These are phyloP conservation scores for Bujurquina vittata DNA, from an alignment of 2,113 vertebrate genomes.

Conservation along the genomic window DNA sequence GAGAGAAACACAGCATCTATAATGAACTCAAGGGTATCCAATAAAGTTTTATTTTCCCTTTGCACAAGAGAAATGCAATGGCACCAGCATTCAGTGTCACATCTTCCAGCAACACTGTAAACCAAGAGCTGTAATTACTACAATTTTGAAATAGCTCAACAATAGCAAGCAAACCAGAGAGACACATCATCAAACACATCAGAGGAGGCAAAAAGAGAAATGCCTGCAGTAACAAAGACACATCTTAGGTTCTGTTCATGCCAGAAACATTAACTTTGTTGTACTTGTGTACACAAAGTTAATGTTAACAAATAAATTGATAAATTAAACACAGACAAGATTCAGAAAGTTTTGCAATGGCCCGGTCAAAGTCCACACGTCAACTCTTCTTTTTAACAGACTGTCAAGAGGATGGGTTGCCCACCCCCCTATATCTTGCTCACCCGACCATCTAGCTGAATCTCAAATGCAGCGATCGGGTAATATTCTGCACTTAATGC, in stretches of 20 bases:
- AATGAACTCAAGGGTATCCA: constrained; percentile 85
- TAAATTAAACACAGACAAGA: not conserved
- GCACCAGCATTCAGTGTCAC: not conserved
- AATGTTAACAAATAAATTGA: not conserved
- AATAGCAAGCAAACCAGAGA: constrained; percentile 25
- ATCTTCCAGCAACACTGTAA: constrained; percentile 3
- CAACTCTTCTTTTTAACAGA: constrained; percentile 40
- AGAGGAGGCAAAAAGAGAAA: constrained; percentile 25
- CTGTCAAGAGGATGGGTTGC: constrained; percentile 42
- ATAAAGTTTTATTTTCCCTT: constrained; percentile 80
- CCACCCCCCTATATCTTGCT: constrained; percentile 53
- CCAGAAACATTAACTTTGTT: not conserved
- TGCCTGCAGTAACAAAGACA: not conserved
- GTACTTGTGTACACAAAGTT: not conserved
- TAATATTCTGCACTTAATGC: constrained; percentile 77
- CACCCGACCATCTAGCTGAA: constrained; percentile 48
- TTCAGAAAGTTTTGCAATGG: not conserved
- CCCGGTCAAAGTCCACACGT: not conserved
- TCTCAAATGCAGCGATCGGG: constrained; percentile 60
- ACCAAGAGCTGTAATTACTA: constrained; percentile 36
- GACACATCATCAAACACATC: constrained; percentile 51
- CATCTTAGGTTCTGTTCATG: not conserved
- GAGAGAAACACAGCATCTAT: constrained; percentile 79
- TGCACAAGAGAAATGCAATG: constrained; percentile 39
- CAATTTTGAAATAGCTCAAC: constrained; percentile 47